Conservation (phyloP, 2,797 vertebrate genomes). For the Oophaga sylvatica region DNA sequence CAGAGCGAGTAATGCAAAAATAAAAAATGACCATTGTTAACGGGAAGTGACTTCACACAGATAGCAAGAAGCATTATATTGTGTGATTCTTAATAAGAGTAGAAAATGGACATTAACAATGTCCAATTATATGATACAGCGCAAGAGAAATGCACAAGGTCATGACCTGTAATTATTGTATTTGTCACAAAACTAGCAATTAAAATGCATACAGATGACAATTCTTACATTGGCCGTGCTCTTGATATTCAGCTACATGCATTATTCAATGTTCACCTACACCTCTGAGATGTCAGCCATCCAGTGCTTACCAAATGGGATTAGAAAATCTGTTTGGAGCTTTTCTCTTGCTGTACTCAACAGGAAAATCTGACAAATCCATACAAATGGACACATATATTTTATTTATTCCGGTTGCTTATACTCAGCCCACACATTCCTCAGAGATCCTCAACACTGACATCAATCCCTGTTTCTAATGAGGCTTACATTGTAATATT, state of each 20-base stretch:
- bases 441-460: too few species aligned
- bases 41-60: neutral
- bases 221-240: neutral
- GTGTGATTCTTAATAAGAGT: neutral
- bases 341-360: neutral
- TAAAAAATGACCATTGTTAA: slow-evolving; percentile 19
- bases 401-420: too few species aligned
- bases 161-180: slow-evolving; percentile 26
- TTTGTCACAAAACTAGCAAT: slow-evolving; percentile 34
- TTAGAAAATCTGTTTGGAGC: slow-evolving; percentile 3
- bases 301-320: neutral
- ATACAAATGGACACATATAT: neutral
- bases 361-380: neutral
- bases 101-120: slow-evolving; percentile 35
- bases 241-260: slow-evolving; percentile 7
- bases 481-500: too few species aligned
- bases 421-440: too few species aligned
- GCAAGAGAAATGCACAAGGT: slow-evolving; percentile 12
- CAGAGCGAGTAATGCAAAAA: neutral
- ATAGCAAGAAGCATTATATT: neutral
- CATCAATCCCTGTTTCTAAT: too few species aligned
- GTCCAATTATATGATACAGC: slow-evolving; percentile 34
- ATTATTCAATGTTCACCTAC: slow-evolving; percentile 30
- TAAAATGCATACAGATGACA: slow-evolving; percentile 23
- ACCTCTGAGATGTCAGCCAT: neutral